Percentiles rank a stretch among this genome's conserved stretches.
Evolutionary conservation across 2,888 invertebrate genomes (phyloP).

Genomic region (Drosophila mayaguana): DNA sequence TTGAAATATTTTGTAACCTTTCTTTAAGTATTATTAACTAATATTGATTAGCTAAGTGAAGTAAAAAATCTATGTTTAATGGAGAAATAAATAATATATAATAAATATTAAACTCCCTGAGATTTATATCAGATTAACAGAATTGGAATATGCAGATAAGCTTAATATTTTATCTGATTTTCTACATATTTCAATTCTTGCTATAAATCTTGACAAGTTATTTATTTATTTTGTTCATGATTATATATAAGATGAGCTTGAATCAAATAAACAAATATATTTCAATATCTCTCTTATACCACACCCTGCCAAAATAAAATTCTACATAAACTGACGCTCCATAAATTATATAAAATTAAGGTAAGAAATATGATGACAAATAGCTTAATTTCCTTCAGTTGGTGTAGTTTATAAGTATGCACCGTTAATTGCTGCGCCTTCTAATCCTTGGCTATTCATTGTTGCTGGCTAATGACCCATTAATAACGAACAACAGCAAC

Average conservation of each 20-base stretch:
- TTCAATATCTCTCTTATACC: neutral
- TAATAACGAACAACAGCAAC: conserved; percentile 28
- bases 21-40: too few species aligned
- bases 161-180: neutral
- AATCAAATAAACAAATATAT: neutral
- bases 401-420: neutral
- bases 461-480: conserved; percentile 44
- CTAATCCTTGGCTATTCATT: conserved; percentile 7
- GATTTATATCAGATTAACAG: neutral
- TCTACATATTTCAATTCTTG: neutral
- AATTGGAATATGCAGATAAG: neutral
- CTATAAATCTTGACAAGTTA: neutral
- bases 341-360: neutral
- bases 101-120: neutral
- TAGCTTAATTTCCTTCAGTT: neutral
- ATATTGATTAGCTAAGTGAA: too few species aligned
- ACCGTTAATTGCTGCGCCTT: neutral
- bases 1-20: too few species aligned
- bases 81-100: neutral
- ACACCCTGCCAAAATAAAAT: neutral
- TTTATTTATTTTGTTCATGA: neutral
- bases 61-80: too few species aligned
- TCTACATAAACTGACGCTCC: neutral
- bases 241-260: neutral
- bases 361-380: neutral